These are phyloP conservation scores for Metopia argyrocephala DNA, from an alignment of 2,888 invertebrate species.

Conservation along the genomic window DNA sequence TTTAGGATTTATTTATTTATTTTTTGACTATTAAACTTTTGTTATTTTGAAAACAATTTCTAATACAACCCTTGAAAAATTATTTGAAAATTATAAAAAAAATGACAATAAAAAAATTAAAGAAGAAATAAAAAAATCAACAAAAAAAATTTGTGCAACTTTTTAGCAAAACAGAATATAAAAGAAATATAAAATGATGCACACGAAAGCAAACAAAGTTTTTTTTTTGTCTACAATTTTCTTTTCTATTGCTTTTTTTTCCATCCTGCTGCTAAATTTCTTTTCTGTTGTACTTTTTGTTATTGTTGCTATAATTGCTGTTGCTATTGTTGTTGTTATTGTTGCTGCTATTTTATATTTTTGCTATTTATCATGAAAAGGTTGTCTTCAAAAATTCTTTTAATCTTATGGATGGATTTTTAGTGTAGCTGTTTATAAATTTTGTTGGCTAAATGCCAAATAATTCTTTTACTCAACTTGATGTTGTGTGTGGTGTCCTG, in stretches of 20 bases:
- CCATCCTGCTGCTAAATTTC: slow-evolving; percentile 11
- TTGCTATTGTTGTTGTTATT: slow-evolving; percentile 23
- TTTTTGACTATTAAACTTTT: background rate
- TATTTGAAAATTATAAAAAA: slow-evolving; percentile 4
- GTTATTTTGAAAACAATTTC: slow-evolving; percentile 39
- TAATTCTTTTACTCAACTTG: slow-evolving; percentile 55
- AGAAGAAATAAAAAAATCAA: slow-evolving; percentile 37
- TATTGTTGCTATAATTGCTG: slow-evolving; percentile 15
- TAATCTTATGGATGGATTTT: slow-evolving; percentile 63
- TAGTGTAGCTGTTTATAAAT: slow-evolving; percentile 56
- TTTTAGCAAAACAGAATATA: no score
- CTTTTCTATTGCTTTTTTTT: background rate
- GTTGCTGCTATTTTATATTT: slow-evolving; percentile 26
- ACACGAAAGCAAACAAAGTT: slow-evolving; percentile 55
- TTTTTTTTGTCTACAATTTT: slow-evolving; percentile 14
- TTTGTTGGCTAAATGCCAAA: slow-evolving; percentile 65
- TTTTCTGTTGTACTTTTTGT: slow-evolving; percentile 26
- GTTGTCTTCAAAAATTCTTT: slow-evolving; percentile 63
- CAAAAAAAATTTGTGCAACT: slow-evolving; percentile 47
- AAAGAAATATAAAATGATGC: no score
- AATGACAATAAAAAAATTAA: slow-evolving; percentile 16
- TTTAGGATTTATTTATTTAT: background rate
- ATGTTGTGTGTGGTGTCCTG: slow-evolving; percentile 49
- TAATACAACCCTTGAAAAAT: slow-evolving; percentile 49
- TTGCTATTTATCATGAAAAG: slow-evolving; percentile 55